Conservation (phyloP, 2,113 vertebrate genomes). For the Hippocampus mohnikei region DNA sequence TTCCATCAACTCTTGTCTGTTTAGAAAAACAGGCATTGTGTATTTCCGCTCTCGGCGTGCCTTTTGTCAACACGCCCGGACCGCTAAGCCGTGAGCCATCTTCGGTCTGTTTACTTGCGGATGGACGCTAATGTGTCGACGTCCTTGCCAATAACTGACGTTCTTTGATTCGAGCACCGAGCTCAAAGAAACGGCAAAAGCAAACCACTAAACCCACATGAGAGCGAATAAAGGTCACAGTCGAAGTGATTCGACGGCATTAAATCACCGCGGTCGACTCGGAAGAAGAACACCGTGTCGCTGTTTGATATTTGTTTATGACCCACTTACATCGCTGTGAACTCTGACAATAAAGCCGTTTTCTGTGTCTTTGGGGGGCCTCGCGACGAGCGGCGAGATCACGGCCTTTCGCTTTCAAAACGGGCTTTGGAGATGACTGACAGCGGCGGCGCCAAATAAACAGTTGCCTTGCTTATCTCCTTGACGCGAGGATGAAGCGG, state of each 20-base stretch:
- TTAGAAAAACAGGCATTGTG: constrained; percentile 63
- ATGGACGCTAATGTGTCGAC: constrained; percentile 46
- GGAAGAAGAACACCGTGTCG: constrained; percentile 24
- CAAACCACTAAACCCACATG: constrained; percentile 42
- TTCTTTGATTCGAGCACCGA: constrained; percentile 56
- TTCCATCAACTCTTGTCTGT: constrained; percentile 59
- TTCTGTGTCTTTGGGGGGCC: constrained; percentile 45
- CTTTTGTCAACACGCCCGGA: constrained; percentile 61
- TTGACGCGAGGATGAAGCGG: constrained; percentile 31
- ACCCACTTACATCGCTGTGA: constrained; percentile 56
- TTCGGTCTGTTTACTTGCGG: constrained; percentile 38
- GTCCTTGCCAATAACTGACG: constrained; percentile 51
- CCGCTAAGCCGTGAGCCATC: constrained; percentile 64
- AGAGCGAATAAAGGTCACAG: constrained; percentile 37
- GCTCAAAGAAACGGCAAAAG: constrained; percentile 28
- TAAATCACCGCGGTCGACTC: constrained; percentile 31
- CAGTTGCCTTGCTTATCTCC: constrained; percentile 42
- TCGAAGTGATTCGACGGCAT: constrained; percentile 29
- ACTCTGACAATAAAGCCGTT: constrained; percentile 29
- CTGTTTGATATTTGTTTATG: constrained; percentile 46
- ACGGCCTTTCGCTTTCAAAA: constrained; percentile 75
- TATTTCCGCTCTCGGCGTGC: constrained; percentile 52
- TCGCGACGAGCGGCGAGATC: constrained; percentile 44
- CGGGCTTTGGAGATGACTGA: constrained; percentile 77
- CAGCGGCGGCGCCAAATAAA: constrained; percentile 63